Percentiles rank a stretch among this genome's conserved stretches.
phyloP scores from a whole-genome alignment of 2,797 vertebrate genomes.

The Liasis olivaceus region DNA sequence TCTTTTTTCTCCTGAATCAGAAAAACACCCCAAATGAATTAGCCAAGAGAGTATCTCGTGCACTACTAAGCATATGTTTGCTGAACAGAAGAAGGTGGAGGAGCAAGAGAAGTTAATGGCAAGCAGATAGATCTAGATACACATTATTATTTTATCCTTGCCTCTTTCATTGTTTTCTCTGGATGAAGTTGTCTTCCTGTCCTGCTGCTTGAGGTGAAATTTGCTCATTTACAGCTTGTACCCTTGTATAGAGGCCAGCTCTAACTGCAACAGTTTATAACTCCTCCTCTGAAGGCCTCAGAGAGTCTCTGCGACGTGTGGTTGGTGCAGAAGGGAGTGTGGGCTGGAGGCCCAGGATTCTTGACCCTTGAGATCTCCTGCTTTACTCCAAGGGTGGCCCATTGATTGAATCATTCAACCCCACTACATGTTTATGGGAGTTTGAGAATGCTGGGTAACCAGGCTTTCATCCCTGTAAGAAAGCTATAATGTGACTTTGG shows the following conservation, averaged over 20 bases:
- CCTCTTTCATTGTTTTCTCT: conserved; percentile 16
- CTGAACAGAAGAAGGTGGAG: neutral
- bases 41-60: conserved; percentile 22
- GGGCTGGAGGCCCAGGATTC: conserved; percentile 55
- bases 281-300: conserved; percentile 28
- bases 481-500: conserved; percentile 14
- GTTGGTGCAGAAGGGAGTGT: neutral
- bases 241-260: conserved; percentile 6
- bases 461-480: conserved; percentile 1
- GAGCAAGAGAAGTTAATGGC: conserved; percentile 12
- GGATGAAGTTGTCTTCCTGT: neutral
- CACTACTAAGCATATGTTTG: neutral
- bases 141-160: neutral
- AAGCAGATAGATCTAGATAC: neutral
- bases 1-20: neutral
- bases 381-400: conserved; percentile 67
- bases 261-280: neutral
- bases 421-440: conserved; percentile 16
- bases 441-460: conserved; percentile 51
- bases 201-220: conserved; percentile 11
- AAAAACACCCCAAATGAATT: conserved; percentile 23
- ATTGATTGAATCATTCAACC: conserved; percentile 48
- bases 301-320: conserved; percentile 49
- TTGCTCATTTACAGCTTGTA: conserved; percentile 15
- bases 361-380: conserved; percentile 48